Evolutionary conservation across 2,797 vertebrate genomes (phyloP).

Genomic region (Microcaecilia unicolor): DNA sequence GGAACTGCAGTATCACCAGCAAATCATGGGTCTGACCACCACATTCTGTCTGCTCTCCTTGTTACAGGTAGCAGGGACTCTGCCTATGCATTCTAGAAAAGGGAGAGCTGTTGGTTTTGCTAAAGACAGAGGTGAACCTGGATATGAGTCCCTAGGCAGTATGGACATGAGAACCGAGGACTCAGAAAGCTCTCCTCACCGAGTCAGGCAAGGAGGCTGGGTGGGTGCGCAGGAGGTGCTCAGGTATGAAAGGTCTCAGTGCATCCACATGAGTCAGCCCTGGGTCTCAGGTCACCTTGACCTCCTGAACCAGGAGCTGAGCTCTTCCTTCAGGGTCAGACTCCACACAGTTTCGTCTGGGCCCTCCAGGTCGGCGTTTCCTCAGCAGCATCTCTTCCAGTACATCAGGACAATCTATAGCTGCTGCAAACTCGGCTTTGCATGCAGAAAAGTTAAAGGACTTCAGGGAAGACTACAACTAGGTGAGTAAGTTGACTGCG

Average conservation of each 20-base stretch:
- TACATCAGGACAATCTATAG: constrained; percentile 57
- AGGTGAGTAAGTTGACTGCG: constrained; percentile 19
- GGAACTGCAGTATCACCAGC: constrained; percentile 1
- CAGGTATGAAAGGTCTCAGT: constrained; percentile 32
- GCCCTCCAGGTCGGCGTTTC: constrained; percentile 42
- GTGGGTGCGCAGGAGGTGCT: background rate
- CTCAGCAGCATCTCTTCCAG: constrained; percentile 51
- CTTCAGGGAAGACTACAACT: constrained; percentile 59
- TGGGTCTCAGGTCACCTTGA: constrained; percentile 44
- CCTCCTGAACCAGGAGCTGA: background rate
- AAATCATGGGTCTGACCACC: background rate
- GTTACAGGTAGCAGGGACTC: constrained; percentile 1
- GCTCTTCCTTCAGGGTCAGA: constrained; percentile 32
- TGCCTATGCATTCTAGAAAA: background rate
- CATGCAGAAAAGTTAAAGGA: constrained; percentile 56
- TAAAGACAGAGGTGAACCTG: background rate
- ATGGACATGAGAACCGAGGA: background rate
- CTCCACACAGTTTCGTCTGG: constrained; percentile 21
- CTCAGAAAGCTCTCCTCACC: background rate
- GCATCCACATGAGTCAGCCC: constrained; percentile 38
- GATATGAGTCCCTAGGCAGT: background rate
- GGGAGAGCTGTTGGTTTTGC: background rate
- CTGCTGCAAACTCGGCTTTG: constrained; percentile 58
- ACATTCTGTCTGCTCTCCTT: background rate
- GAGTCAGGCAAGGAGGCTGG: background rate